A percentile compares a stretch with the other conserved stretches of the same genome.
phyloP scores from a whole-genome alignment of 2,797 vertebrate genomes.

The Enteromius radiatus region DNA sequence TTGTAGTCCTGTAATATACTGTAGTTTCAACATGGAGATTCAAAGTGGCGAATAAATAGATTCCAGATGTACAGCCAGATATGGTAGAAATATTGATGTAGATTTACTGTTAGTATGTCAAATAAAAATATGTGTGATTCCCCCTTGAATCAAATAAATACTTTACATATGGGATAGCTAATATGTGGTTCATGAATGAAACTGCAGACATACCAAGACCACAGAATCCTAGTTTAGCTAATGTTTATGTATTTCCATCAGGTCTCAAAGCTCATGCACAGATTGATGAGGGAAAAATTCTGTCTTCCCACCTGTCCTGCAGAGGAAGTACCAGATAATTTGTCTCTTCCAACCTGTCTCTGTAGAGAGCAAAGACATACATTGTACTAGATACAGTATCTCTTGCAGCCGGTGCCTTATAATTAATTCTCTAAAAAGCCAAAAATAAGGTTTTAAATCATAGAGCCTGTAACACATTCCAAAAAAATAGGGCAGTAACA shows the following conservation, averaged over 20 bases:
- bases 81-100: conserved; percentile 32
- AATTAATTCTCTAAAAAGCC: conserved; percentile 30
- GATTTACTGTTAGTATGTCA: conserved; percentile 34
- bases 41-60: conserved; percentile 37
- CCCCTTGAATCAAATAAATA: conserved; percentile 22
- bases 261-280: conserved; percentile 16
- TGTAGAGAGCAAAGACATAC: conserved; percentile 22
- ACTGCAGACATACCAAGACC: conserved; percentile 32
- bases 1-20: conserved; percentile 51
- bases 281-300: neutral
- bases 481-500: conserved; percentile 7
- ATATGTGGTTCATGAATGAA: conserved; percentile 34
- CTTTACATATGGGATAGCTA: conserved; percentile 28
- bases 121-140: conserved; percentile 31
- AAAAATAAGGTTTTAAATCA: conserved; percentile 33
- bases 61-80: conserved; percentile 51
- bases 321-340: conserved; percentile 37
- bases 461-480: neutral
- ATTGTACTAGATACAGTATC: conserved; percentile 7
- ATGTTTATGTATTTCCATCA: conserved; percentile 43
- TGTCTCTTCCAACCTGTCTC: conserved; percentile 27
- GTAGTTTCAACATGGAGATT: conserved; percentile 40
- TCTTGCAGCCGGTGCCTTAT: conserved; percentile 21
- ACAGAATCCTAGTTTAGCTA: conserved; percentile 33
- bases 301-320: conserved; percentile 25